A percentile compares a stretch with the other conserved stretches of the same genome.
These are phyloP conservation scores for Siphamia tubifer DNA, from an alignment of 2,113 vertebrate genomes.

Conservation along the genomic window DNA sequence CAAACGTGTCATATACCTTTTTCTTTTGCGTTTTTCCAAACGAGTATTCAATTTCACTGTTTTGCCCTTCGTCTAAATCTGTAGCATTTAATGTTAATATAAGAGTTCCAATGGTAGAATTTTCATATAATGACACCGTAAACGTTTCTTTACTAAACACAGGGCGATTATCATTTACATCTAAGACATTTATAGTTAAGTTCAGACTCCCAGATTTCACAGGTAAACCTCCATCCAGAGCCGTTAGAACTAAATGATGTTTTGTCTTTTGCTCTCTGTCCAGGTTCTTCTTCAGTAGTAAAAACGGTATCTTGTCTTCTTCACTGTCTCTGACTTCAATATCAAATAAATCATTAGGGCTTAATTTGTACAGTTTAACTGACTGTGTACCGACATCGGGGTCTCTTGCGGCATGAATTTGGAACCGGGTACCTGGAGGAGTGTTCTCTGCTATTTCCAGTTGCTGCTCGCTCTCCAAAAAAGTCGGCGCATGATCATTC, in stretches of 20 bases:
- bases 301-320: slow-evolving; percentile 63
- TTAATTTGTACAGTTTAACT: slow-evolving; percentile 56
- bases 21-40: slow-evolving; percentile 49
- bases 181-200: slow-evolving; percentile 64
- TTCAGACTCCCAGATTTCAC: slow-evolving; percentile 63
- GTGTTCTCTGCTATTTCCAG: slow-evolving; percentile 64
- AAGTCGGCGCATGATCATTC: slow-evolving; percentile 67
- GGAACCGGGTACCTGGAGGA: slow-evolving; percentile 62
- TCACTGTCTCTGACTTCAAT: slow-evolving; percentile 61
- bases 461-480: slow-evolving; percentile 60
- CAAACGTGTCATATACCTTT: slow-evolving; percentile 56
- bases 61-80: slow-evolving; percentile 59
- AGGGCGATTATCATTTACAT: slow-evolving; percentile 71
- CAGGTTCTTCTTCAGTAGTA: slow-evolving; percentile 60
- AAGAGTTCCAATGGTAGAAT: slow-evolving; percentile 33
- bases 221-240: slow-evolving; percentile 71
- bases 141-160: slow-evolving; percentile 67
- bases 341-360: slow-evolving; percentile 46
- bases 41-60: slow-evolving; percentile 52
- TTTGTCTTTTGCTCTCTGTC: slow-evolving; percentile 65
- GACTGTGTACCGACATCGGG: slow-evolving; percentile 52
- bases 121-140: slow-evolving; percentile 62
- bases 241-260: slow-evolving; percentile 61
- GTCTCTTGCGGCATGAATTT: slow-evolving; percentile 66
- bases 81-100: slow-evolving; percentile 63